Conservation (phyloP, 2,113 vertebrate genomes). For the Zapus hudsonius region DNA sequence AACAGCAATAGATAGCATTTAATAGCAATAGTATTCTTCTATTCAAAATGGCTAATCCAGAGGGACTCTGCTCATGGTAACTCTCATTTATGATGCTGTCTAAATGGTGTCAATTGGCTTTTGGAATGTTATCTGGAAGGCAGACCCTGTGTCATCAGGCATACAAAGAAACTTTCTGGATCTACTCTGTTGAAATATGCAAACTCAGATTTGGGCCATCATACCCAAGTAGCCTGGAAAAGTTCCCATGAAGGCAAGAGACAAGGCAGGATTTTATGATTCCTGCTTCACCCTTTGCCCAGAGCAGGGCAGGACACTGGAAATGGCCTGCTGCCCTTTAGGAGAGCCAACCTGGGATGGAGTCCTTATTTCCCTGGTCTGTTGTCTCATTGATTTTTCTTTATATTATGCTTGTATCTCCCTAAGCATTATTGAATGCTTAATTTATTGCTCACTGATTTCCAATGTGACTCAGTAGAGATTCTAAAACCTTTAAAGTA, state of each 20-base stretch:
- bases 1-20: too few species aligned
- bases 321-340: background rate
- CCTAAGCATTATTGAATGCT: background rate
- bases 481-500: background rate
- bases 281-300: background rate
- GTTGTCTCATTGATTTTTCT: background rate
- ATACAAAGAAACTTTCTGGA: background rate
- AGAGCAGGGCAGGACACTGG: background rate
- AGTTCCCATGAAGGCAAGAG: background rate
- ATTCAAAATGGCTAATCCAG: background rate
- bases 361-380: background rate
- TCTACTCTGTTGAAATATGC: background rate
- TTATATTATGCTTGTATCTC: background rate
- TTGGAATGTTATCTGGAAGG: slow-evolving; percentile 4
- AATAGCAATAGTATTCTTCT: background rate
- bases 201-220: background rate
- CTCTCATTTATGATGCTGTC: background rate
- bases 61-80: background rate
- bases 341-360: too few species aligned
- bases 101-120: background rate
- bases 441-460: slow-evolving; percentile 4
- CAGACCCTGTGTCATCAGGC: background rate
- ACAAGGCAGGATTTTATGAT: too few species aligned
- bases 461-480: background rate
- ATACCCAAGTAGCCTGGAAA: background rate